These are phyloP conservation scores for Hydrolagus colliei DNA, from an alignment of 2,797 vertebrate species.

Conservation along the genomic window DNA sequence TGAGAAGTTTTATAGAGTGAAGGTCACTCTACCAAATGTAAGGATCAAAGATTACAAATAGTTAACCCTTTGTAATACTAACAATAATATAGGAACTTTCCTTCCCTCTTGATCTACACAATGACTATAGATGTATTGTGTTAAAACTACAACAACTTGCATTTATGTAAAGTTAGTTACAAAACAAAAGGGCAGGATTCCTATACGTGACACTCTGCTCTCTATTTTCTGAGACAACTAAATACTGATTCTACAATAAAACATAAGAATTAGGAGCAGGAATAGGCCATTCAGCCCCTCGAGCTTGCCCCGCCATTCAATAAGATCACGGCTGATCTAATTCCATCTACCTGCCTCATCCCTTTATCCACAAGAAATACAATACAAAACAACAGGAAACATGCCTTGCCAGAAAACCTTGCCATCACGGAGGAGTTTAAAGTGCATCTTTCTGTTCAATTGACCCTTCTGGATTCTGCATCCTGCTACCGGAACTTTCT, in stretches of 20 bases:
- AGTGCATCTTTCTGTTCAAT: slow-evolving; percentile 68
- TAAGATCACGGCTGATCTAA: background rate
- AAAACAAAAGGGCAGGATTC: background rate
- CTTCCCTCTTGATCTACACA: no score
- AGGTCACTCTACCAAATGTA: no score
- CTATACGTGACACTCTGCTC: background rate
- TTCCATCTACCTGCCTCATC: background rate
- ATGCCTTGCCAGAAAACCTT: slow-evolving; percentile 80
- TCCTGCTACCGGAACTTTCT: slow-evolving; percentile 75
- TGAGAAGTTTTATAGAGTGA: no score
- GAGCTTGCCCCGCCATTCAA: no score
- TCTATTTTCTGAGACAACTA: background rate
- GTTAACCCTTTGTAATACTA: no score
- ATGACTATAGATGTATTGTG: no score
- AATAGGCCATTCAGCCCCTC: no score
- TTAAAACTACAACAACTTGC: no score
- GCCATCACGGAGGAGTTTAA: slow-evolving; percentile 64
- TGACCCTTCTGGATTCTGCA: slow-evolving; percentile 84
- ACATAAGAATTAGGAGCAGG: no score
- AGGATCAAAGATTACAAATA: background rate
- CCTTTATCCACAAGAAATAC: background rate
- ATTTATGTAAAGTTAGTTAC: no score
- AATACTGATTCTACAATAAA: background rate
- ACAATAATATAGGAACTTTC: no score
- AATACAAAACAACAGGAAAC: slow-evolving; percentile 32